Evolutionary conservation across 2,888 invertebrate genomes (phyloP).

Genomic region (Parnassius apollo): DNA sequence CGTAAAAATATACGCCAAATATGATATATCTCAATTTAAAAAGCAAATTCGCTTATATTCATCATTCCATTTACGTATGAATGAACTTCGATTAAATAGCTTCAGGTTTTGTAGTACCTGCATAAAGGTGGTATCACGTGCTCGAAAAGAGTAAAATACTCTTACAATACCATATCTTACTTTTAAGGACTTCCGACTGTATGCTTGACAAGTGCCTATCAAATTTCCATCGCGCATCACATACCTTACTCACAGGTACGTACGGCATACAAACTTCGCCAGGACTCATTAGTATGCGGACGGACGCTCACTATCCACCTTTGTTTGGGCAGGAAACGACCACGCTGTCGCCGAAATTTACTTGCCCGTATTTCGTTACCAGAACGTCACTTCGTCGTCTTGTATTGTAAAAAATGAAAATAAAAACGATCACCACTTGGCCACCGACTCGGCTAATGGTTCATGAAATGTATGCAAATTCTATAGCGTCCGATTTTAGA

Average conservation of each 20-base stretch:
- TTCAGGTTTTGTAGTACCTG: background rate
- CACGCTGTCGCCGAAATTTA: slow-evolving; percentile 69
- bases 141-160: slow-evolving; percentile 25
- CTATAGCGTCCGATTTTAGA: slow-evolving; percentile 76
- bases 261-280: slow-evolving; percentile 58
- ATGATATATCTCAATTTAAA: background rate
- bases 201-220: slow-evolving; percentile 72
- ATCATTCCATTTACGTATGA: background rate
- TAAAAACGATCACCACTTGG: slow-evolving; percentile 54
- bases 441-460: slow-evolving; percentile 62
- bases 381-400: slow-evolving; percentile 56
- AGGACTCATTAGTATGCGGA: slow-evolving; percentile 69
- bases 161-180: slow-evolving; percentile 34
- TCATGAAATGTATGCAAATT: slow-evolving; percentile 77
- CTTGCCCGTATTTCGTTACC: slow-evolving; percentile 52
- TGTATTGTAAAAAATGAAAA: slow-evolving; percentile 57
- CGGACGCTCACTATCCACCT: slow-evolving; percentile 58
- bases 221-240: slow-evolving; percentile 64
- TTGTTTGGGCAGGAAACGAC: slow-evolving; percentile 78
- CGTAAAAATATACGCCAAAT: background rate
- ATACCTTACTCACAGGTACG: slow-evolving; percentile 48
- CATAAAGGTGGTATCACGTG: slow-evolving; percentile 16
- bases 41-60: background rate
- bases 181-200: slow-evolving; percentile 67
- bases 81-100: background rate